Evolutionary conservation across 2,888 invertebrate genomes (phyloP).

Genomic region (Ectobius pallidus): DNA sequence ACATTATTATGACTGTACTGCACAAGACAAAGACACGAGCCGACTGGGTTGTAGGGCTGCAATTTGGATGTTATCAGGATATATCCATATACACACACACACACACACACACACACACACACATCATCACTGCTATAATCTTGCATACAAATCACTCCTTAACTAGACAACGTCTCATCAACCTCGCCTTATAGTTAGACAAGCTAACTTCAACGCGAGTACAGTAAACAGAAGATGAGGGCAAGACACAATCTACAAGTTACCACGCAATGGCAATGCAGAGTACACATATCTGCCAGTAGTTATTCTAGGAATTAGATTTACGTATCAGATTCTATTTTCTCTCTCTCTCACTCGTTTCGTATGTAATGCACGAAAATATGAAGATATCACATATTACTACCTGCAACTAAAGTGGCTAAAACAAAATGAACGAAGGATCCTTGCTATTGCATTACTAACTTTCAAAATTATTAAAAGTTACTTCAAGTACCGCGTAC

Average conservation of each 20-base stretch:
- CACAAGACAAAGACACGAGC: no score
- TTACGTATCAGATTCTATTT: not conserved
- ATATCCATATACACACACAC: not conserved
- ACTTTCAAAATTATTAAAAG: no score
- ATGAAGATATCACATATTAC: no score
- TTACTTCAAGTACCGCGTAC: no score
- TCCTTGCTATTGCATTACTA: no score
- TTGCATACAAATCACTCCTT: slow-evolving; percentile 24
- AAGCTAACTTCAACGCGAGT: not conserved
- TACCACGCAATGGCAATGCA: not conserved
- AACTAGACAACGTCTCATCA: not conserved
- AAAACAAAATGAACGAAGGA: no score
- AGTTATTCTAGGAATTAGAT: not conserved
- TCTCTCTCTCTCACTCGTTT: not conserved
- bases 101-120: not conserved
- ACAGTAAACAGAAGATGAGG: not conserved
- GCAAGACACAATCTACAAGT: not conserved
- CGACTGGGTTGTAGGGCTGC: no score
- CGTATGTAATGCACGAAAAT: no score
- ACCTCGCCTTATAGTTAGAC: not conserved
- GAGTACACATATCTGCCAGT: not conserved
- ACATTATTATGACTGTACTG: no score
- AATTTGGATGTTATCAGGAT: not conserved
- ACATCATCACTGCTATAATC: not conserved
- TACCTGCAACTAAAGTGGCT: no score